phyloP scores from a whole-genome alignment of 2,888 invertebrate species.

The Harpalus rufipes region DNA sequence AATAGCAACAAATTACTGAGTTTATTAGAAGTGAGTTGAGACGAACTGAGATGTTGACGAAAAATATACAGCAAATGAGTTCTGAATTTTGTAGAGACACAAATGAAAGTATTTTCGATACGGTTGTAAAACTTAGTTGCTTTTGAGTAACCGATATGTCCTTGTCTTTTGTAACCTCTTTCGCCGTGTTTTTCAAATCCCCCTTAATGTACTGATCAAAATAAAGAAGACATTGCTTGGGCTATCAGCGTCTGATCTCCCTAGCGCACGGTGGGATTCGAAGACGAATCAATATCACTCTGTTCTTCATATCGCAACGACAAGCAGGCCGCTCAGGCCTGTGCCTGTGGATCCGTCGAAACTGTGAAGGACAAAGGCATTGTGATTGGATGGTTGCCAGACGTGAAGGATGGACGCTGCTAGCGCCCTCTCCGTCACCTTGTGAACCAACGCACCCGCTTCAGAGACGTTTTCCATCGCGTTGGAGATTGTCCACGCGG shows the following conservation, averaged over 20 bases:
- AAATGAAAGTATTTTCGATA: no score
- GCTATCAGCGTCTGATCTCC: constrained; percentile 49
- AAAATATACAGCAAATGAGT: no score
- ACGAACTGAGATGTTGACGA: no score
- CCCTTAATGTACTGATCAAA: constrained; percentile 43
- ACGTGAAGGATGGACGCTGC: constrained; percentile 63
- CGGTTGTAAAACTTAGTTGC: no score
- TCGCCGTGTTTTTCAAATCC: no score
- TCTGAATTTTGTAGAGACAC: no score
- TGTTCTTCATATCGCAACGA: constrained; percentile 63
- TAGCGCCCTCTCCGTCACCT: constrained; percentile 53
- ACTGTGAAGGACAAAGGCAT: constrained; percentile 65
- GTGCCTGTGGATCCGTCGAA: constrained; percentile 58
- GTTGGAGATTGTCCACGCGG: constrained; percentile 34
- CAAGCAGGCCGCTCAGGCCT: constrained; percentile 38
- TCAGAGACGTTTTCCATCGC: constrained; percentile 50
- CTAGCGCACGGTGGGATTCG: constrained; percentile 12
- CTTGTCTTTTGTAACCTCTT: no score
- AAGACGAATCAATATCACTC: constrained; percentile 65
- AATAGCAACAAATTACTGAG: no score
- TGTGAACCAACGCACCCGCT: constrained; percentile 44
- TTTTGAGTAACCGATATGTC: no score
- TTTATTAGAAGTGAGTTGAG: no score
- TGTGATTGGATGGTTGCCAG: constrained; percentile 67
- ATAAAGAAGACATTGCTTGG: constrained; percentile 60